Evolutionary conservation across 2,113 vertebrate genomes (phyloP), one percentile per base, ranked within the genome.

Genomic region (Edolisoma coerulescens): DNA sequence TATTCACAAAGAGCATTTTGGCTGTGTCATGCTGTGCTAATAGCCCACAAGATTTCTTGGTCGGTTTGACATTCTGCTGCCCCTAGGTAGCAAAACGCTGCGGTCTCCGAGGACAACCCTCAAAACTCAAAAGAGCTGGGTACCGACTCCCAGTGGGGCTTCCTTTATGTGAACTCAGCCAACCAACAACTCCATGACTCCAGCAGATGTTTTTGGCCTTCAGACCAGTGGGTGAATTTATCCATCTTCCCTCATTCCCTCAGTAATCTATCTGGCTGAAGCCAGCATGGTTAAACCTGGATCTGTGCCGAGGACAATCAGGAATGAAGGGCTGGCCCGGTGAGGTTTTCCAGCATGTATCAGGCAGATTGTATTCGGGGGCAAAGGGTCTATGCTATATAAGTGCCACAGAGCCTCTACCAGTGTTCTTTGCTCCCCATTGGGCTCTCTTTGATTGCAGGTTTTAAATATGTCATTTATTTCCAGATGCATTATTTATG

Each of bases 121-220:
- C 84, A 80, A 93, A 94, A 95, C 95, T 97, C 95, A 26, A 87
- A 97, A 93, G 28, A 70, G 87, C 77, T 91, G 94, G 95, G 90
- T 83, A 84, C 45, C 2, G 9, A 60, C 61, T 86, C 89, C 82
- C 88, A 93, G 80, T 3, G 33, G 67, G 49, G 83, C 70, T 96
- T 96, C 92, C 84, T 97, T 96, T 47, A 60, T 97, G 95, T 96
- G 95, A 97, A 94, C 76, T 93, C 90, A 93, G 94, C 94, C 97
- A 88, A 69, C 97, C 96, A 97, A 52, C 97, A 98, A 96, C 96
- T 97, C 90, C 18, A 89, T 95, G 97, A 97, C 97, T 98, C 96
- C 47, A 45, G 82, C 95, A 98, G 96, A 97, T 89, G 97, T 96
- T 98, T 98, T 96, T 96, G 84, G 95, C 97, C 97, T 91, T 93